Conservation (phyloP, 2,113 vertebrate species). For the Epinephelus fuscoguttatus region DNA sequence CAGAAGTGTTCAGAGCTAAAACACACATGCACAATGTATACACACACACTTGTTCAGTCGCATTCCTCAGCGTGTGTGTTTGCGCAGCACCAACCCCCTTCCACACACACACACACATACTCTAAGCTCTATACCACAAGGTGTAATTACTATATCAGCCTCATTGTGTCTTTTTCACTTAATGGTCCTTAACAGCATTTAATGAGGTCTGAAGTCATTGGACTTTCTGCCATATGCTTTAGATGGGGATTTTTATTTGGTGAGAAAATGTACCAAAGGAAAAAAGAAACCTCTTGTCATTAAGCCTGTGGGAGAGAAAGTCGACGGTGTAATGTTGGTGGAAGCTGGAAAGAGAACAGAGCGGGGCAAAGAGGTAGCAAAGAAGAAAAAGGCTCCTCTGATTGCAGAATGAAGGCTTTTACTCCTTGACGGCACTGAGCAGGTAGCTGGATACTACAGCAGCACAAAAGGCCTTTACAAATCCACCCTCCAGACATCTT, state of each 20-base stretch:
- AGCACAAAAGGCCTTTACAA: conserved; percentile 61
- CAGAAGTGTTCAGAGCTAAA: not conserved
- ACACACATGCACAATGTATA: not conserved
- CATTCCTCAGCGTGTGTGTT: conserved; percentile 27
- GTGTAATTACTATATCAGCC: conserved; percentile 31
- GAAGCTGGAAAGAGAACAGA: conserved; percentile 59
- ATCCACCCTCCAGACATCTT: conserved; percentile 32
- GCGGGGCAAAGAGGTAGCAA: conserved; percentile 45
- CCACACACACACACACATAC: not conserved
- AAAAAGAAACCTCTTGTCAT: conserved; percentile 44
- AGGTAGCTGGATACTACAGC: conserved; percentile 47
- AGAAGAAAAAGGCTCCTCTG: conserved; percentile 42
- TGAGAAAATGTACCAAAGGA: conserved; percentile 45
- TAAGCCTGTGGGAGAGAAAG: conserved; percentile 49
- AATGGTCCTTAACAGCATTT: conserved; percentile 44
- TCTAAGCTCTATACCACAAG: conserved; percentile 26
- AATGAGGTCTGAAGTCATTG: conserved; percentile 48
- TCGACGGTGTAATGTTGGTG: conserved; percentile 47
- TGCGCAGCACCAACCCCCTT: not conserved
- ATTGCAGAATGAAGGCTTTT: conserved; percentile 60
- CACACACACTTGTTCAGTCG: conserved; percentile 12
- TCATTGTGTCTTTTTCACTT: conserved; percentile 42
- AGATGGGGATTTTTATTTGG: conserved; percentile 58
- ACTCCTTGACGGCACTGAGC: conserved; percentile 23
- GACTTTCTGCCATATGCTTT: conserved; percentile 38